Conservation (phyloP, 2,113 vertebrate genomes). For the Hippocampus barbouri region DNA sequence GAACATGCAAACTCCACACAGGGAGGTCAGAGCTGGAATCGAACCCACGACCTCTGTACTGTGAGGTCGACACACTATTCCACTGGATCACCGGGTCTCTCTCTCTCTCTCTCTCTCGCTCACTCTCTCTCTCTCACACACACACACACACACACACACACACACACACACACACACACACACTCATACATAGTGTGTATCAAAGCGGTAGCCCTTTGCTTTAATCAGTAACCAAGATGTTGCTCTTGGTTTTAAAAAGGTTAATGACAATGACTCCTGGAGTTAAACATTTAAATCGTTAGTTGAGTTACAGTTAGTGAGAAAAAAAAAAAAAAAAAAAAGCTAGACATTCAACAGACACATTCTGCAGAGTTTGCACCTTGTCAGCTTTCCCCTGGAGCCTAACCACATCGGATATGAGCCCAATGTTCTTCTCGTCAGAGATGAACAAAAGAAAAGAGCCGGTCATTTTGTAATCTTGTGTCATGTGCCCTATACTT, state of each 20-base stretch:
- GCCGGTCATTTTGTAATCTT: slow-evolving; percentile 30
- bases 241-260: neutral
- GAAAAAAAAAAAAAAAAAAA: neutral
- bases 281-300: neutral
- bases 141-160: too few relatives aligned
- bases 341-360: neutral
- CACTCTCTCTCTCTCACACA: too few relatives aligned
- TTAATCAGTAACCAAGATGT: neutral
- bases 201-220: neutral
- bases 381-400: neutral
- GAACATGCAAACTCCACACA: too few relatives aligned
- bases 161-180: too few relatives aligned
- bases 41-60: too few relatives aligned
- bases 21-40: too few relatives aligned
- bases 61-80: too few relatives aligned
- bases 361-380: neutral
- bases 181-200: neutral
- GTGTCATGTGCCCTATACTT: slow-evolving; percentile 16
- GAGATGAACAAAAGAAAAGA: slow-evolving; percentile 32
- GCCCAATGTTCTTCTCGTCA: slow-evolving; percentile 10
- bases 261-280: neutral
- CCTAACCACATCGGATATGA: neutral
- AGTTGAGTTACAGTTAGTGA: neutral
- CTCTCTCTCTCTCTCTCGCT: too few relatives aligned
- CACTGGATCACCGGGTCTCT: too few relatives aligned